Conservation (phyloP, 2,113 vertebrate genomes). For the Pachypanchax playfairii region DNA sequence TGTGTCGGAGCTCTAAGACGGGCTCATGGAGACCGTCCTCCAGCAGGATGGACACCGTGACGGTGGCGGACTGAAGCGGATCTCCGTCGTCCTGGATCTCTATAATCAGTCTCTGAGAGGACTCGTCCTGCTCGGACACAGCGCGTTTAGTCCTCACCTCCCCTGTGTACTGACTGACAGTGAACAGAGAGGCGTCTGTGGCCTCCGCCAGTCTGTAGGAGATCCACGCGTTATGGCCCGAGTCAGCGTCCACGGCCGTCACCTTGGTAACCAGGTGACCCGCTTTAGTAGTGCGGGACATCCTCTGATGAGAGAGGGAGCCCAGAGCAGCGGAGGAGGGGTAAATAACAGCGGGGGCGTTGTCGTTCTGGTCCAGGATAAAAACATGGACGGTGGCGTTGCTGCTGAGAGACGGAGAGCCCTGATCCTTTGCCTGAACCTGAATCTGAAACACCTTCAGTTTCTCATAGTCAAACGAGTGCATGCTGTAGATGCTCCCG, state of each 20-base stretch:
- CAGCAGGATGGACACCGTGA: constrained; percentile 74
- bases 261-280: constrained; percentile 83
- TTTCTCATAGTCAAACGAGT: constrained; percentile 82
- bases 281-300: constrained; percentile 77
- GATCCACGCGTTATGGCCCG: constrained; percentile 84
- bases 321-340: constrained; percentile 72
- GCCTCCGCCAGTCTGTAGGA: constrained; percentile 80
- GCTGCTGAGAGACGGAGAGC: constrained; percentile 70
- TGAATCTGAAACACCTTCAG: constrained; percentile 81
- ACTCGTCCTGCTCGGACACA: constrained; percentile 77
- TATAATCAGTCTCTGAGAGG: constrained; percentile 79
- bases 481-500: constrained; percentile 76
- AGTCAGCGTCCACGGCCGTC: constrained; percentile 83
- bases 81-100: constrained; percentile 80
- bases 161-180: constrained; percentile 76
- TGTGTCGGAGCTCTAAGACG: constrained; percentile 62
- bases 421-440: constrained; percentile 81
- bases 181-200: constrained; percentile 77
- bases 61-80: constrained; percentile 79
- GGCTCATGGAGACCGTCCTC: constrained; percentile 70
- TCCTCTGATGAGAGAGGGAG: constrained; percentile 74
- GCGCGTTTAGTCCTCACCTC: constrained; percentile 80
- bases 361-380: constrained; percentile 84
- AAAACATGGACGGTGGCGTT: constrained; percentile 80
- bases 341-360: constrained; percentile 77